Base-by-base conservation (phyloP, 2,113 vertebrate species). In the Barnardius zonarius region DNA sequence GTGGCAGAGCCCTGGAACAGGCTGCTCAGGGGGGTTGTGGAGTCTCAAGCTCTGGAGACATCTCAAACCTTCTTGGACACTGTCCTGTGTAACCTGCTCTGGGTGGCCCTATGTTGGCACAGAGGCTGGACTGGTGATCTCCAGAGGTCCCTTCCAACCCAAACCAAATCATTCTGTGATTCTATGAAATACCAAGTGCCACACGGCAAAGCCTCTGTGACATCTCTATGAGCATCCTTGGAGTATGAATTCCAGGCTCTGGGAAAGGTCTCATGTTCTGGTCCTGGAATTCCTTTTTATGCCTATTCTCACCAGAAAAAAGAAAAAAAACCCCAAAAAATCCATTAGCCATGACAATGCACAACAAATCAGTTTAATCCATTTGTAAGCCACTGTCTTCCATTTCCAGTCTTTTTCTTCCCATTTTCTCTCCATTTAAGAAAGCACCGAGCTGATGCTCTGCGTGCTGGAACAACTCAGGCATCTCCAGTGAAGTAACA, bases 241-340 rank as follows among this genome's bases (percentile, higher is more conserved):
- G 18, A 44, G 6, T 6, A 2, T 9, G 20, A n/a, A 0, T 4
- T 24, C 49, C 55, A 78, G 55, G 13, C 28, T 9, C 18, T 4
- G 2, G 0, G 1, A 20, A 44, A 63, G 8, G 12, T 16, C 25
- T 86, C 69, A 18, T 1, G 1, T 39, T 37, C 33, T 19, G 1
- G 7, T 12, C 6, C 35, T 15, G 20, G 1, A 78, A 41, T 54
- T 59, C 22, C 51, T 8, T 68, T 57, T 83, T 6, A 16, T 19
- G 10, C 6, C 10, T 25, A 5, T 3, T 35, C 31, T 33, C 43
- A 49, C 16, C 22, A 30, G 10, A 22, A 35, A 25, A 23, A 20
- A 17, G 9, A 19, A 17, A 15, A 12, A 39, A 39, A 39, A 5
- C 37, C 37, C 37, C 8, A 10, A 19, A 20, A 15, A 12, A 19